These are phyloP conservation scores for Drosophila pallidifrons DNA, from an alignment of 1,140 invertebrate genomes.

Conservation along the genomic window DNA sequence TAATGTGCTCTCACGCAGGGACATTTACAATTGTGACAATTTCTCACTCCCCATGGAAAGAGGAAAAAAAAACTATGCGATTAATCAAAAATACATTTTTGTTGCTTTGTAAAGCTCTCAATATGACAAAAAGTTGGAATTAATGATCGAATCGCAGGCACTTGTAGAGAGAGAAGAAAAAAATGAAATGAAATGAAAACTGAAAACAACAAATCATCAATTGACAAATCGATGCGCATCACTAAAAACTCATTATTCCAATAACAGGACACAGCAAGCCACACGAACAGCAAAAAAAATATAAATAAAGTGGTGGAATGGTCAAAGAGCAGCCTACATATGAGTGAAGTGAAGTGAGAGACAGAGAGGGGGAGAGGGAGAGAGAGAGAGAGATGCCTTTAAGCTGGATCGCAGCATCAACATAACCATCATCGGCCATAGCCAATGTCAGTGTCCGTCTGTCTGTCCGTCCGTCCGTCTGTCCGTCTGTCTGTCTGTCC, in stretches of 20 bases:
- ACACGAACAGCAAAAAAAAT: conserved; percentile 2
- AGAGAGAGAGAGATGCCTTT: too few species aligned
- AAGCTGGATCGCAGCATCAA: conserved; percentile 28
- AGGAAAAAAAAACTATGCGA: conserved; percentile 22
- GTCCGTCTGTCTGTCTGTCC: conserved; percentile 17
- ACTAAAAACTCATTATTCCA: conserved; percentile 77
- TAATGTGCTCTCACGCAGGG: conserved; percentile 5
- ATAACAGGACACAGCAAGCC: conserved; percentile 63
- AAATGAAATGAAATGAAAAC: conserved; percentile 31
- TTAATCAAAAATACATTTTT: conserved; percentile 50
- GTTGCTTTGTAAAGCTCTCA: conserved; percentile 45
- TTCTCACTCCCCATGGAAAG: conserved; percentile 62
- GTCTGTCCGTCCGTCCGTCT: conserved; percentile 12
- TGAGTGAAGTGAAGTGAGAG: too few species aligned
- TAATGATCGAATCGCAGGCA: conserved; percentile 55
- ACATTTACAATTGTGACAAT: conserved; percentile 66
- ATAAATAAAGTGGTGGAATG: too few species aligned
- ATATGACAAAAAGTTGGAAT: conserved; percentile 70
- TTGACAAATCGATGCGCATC: conserved; percentile 77
- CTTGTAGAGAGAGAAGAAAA: conserved; percentile 14
- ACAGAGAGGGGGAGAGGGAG: too few species aligned
- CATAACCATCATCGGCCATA: conserved; percentile 58
- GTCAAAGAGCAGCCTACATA: too few species aligned
- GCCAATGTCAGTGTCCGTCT: conserved; percentile 1
- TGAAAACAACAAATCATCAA: conserved; percentile 76